phyloP scores from a whole-genome alignment of 23 tunicate genomes.

The Styela plicata region DNA sequence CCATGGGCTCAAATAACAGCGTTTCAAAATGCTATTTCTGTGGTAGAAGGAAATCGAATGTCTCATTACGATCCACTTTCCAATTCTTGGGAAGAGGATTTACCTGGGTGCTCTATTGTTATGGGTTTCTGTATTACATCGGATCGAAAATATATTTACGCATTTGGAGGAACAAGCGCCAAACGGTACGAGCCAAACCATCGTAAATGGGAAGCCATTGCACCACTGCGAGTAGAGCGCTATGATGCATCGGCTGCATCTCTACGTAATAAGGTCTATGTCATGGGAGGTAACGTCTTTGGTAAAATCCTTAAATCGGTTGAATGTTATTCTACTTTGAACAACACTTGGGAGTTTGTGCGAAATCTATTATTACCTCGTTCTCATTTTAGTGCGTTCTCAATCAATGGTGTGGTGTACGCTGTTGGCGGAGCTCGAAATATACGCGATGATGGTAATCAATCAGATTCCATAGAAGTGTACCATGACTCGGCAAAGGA shows the following conservation, averaged over 20 bases:
- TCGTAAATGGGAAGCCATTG: background rate
- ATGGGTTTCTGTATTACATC: background rate
- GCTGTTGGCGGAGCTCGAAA: background rate
- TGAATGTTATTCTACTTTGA: background rate
- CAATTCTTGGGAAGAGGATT: background rate
- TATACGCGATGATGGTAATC: background rate
- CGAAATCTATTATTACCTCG: background rate
- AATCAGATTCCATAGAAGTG: background rate
- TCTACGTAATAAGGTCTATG: background rate
- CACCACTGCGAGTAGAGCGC: background rate
- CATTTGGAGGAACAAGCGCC: background rate
- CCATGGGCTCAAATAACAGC: background rate
- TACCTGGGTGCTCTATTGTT: background rate
- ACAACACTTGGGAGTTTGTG: background rate
- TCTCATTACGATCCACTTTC: background rate
- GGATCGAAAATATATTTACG: background rate
- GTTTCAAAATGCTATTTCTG: background rate
- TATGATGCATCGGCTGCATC: background rate
- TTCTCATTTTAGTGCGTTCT: background rate
- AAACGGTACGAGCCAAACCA: background rate
- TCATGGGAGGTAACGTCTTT: background rate
- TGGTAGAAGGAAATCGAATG: background rate
- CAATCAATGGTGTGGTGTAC: background rate
- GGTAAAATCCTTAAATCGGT: background rate
- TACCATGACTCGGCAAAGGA: background rate